Conservation (phyloP, 1,140 invertebrate species). For the Homarus americanus region DNA sequence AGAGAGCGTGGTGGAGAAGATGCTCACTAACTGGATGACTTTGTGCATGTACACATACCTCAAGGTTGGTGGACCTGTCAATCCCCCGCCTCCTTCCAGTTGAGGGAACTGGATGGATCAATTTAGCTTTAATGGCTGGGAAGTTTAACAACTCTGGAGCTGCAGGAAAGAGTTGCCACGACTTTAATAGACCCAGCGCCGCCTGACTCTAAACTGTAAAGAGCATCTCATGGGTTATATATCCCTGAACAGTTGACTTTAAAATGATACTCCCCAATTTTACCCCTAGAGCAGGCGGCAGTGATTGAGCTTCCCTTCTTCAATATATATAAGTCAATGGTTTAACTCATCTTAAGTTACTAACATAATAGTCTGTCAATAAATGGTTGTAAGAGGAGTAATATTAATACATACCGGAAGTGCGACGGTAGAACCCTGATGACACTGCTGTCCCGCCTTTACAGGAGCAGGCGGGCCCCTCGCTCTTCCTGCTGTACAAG, state of each 20-base stretch:
- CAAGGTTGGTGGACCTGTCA: constrained; percentile 67
- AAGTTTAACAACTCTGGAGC: background rate
- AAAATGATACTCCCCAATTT: too few species aligned
- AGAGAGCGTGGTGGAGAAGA: constrained; percentile 99
- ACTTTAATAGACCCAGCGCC: background rate
- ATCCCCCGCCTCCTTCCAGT: background rate
- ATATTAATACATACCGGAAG: too few species aligned
- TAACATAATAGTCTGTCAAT: too few species aligned
- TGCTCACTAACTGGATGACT: constrained; percentile 99
- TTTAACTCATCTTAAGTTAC: too few species aligned
- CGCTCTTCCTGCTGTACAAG: constrained; percentile 95
- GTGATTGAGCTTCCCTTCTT: too few species aligned
- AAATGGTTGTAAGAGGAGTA: too few species aligned
- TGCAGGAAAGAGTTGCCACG: background rate
- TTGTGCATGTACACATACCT: constrained; percentile 98
- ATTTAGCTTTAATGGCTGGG: background rate
- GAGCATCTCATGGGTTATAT: too few species aligned
- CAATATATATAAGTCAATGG: too few species aligned
- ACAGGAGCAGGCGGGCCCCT: constrained; percentile 94
- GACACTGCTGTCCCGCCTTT: background rate
- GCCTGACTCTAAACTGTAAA: too few species aligned
- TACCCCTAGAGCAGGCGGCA: too few species aligned
- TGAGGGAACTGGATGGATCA: background rate
- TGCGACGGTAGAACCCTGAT: too few species aligned
- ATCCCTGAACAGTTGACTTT: too few species aligned